Percentiles rank a stretch among this genome's conserved stretches.
These are phyloP conservation scores for Lasioglossum malachurum DNA, from an alignment of 2,888 invertebrate species.

Conservation along the genomic window DNA sequence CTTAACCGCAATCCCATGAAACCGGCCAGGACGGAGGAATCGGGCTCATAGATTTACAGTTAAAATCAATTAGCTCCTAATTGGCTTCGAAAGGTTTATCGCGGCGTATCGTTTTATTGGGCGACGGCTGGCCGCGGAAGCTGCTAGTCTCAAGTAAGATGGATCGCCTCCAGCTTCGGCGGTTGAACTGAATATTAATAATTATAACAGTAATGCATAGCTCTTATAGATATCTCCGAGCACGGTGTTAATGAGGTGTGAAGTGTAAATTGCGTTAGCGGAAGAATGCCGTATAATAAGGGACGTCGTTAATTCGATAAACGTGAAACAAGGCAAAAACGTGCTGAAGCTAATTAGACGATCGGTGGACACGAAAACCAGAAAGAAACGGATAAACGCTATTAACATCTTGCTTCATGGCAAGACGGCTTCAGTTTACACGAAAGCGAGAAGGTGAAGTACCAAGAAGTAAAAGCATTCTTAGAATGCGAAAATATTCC, in stretches of 20 bases:
- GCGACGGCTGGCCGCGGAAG: constrained; percentile 16
- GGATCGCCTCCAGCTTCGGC: constrained; percentile 20
- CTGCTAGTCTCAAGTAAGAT: constrained; percentile 31
- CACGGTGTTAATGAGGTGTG: neutral
- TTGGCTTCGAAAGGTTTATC: constrained; percentile 68
- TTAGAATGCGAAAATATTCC: neutral
- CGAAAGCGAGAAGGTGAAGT: neutral
- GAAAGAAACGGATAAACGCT: neutral
- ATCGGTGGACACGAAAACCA: neutral
- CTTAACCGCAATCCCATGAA: constrained; percentile 66
- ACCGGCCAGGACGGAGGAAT: constrained; percentile 64
- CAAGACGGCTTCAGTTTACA: neutral
- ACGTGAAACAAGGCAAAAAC: neutral
- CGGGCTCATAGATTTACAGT: constrained; percentile 78
- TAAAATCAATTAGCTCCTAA: constrained; percentile 81
- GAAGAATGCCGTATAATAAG: neutral
- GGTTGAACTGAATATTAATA: constrained; percentile 15
- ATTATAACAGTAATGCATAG: neutral
- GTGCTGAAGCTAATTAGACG: neutral
- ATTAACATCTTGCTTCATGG: neutral
- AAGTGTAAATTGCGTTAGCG: neutral
- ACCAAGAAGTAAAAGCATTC: neutral
- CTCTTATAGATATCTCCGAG: neutral
- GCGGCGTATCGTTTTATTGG: constrained; percentile 63
- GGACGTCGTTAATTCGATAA: neutral